Conservation (phyloP, 2,888 invertebrate species). For the Andrena marginata region DNA sequence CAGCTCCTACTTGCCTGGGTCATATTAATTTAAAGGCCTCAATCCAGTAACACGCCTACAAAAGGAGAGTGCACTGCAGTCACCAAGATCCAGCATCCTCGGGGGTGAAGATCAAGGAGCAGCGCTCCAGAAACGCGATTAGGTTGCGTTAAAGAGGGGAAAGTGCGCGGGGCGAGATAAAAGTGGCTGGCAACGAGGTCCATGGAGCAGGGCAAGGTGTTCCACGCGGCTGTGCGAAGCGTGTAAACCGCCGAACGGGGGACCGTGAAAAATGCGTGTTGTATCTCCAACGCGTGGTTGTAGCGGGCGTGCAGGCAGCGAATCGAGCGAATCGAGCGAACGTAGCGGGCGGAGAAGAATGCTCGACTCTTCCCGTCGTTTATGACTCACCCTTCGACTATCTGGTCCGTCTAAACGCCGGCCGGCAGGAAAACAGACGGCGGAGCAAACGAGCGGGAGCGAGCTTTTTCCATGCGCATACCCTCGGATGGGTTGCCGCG, state of each 20-base stretch:
- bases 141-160: conserved; percentile 4
- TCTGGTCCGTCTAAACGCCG: conserved; percentile 42
- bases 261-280: conserved; percentile 24
- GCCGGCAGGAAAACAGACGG: conserved; percentile 32
- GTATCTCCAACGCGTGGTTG: neutral
- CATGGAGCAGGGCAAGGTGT: neutral
- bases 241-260: neutral
- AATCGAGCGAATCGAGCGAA: neutral
- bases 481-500: neutral
- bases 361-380: conserved; percentile 54
- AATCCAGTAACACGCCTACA: neutral
- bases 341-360: conserved; percentile 43
- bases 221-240: neutral
- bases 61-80: neutral
- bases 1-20: no score
- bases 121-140: neutral
- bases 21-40: no score
- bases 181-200: neutral
- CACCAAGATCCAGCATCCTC: neutral
- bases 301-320: neutral
- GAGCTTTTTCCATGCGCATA: conserved; percentile 24
- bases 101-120: neutral
- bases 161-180: neutral
- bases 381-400: conserved; percentile 62
- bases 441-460: conserved; percentile 22